These are phyloP conservation scores for Leucophenga maculata DNA, from an alignment of 2,888 invertebrate species.

Conservation along the genomic window DNA sequence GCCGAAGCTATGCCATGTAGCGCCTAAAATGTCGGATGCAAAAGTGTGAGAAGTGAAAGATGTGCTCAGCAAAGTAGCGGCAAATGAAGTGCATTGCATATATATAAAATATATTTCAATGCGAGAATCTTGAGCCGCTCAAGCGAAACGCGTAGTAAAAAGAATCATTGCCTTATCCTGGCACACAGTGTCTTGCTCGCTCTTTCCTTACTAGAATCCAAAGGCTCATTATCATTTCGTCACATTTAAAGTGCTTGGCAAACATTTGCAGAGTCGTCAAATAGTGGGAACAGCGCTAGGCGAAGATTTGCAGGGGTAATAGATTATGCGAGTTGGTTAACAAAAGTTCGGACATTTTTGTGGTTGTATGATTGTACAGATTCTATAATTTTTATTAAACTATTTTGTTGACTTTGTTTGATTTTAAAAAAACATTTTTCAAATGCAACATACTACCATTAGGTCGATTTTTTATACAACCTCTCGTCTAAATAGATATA, in stretches of 20 bases:
- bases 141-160: neutral
- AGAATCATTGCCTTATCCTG: neutral
- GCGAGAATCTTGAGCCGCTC: constrained; percentile 11
- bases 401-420: too few species aligned
- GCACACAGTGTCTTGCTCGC: neutral
- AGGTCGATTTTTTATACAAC: too few species aligned
- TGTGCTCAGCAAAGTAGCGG: constrained; percentile 1
- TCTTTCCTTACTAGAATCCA: neutral
- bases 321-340: neutral
- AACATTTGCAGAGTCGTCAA: constrained; percentile 43
- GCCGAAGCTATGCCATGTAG: neutral
- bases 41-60: neutral
- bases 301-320: neutral
- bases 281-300: neutral
- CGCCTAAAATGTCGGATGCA: neutral
- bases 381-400: too few species aligned
- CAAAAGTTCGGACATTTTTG: too few species aligned
- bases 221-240: constrained; percentile 22
- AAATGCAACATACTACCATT: too few species aligned
- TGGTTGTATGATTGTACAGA: too few species aligned
- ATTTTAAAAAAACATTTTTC: too few species aligned
- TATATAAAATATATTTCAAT: constrained; percentile 21
- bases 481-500: neutral
- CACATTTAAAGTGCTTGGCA: constrained; percentile 55
- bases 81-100: constrained; percentile 24